Evolutionary conservation across 2,888 invertebrate genomes (phyloP).

Genomic region (Orthosia gothica): DNA sequence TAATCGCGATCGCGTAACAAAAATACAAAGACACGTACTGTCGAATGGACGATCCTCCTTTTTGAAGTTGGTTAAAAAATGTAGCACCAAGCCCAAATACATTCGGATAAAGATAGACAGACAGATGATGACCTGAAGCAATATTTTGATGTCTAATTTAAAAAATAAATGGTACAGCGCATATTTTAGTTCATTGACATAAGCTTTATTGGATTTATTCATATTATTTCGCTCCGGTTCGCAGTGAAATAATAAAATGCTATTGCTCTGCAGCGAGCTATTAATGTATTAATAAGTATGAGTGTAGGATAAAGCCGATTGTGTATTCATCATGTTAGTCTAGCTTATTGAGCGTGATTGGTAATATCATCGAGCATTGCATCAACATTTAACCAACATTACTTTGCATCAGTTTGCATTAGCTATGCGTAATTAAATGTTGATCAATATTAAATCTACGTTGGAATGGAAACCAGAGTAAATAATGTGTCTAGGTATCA

Average conservation of each 20-base stretch:
- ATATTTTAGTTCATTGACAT: not conserved
- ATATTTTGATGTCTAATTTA: not conserved
- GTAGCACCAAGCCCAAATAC: too few species aligned
- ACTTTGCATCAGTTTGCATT: not conserved
- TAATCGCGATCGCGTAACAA: too few species aligned
- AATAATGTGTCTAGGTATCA: not conserved
- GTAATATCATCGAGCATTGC: not conserved
- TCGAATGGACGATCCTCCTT: too few species aligned
- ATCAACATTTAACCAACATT: not conserved
- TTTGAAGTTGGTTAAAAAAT: too few species aligned
- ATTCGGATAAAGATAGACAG: too few species aligned
- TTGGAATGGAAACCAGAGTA: not conserved
- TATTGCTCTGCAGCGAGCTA: not conserved
- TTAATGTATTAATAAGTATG: not conserved
- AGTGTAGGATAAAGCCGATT: too few species aligned
- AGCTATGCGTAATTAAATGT: not conserved
- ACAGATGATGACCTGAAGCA: not conserved
- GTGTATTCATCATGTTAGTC: not conserved
- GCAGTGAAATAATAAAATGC: not conserved
- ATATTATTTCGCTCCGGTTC: not conserved
- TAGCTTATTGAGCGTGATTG: not conserved
- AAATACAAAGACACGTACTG: too few species aligned
- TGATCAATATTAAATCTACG: not conserved
- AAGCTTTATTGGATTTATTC: not conserved
- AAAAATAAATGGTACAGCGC: not conserved